Evolutionary conservation across 2,113 vertebrate genomes (phyloP).

Genomic region (Pristiophorus japonicus): DNA sequence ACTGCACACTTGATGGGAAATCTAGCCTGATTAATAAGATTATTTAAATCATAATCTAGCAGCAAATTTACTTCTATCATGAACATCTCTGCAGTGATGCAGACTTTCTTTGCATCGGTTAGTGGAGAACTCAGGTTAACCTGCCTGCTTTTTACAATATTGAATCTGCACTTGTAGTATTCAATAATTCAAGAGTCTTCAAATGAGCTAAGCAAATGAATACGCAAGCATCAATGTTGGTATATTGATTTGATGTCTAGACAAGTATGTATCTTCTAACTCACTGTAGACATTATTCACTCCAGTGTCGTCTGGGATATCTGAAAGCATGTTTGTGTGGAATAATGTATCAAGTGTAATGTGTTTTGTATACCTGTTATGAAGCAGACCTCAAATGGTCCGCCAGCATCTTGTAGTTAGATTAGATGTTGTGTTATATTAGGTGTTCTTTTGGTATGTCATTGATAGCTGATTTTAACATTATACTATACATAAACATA

Average conservation of each 20-base stretch:
- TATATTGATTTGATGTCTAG: conserved; percentile 80
- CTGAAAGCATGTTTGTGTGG: conserved; percentile 4
- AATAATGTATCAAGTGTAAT: conserved; percentile 1
- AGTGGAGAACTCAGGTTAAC: not conserved
- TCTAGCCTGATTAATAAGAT: not conserved
- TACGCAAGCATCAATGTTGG: conserved; percentile 56
- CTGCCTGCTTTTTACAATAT: not conserved
- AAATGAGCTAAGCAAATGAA: conserved; percentile 64
- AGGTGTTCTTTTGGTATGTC: not conserved
- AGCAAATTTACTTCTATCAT: not conserved
- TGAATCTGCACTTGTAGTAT: not conserved
- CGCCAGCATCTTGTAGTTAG: not conserved
- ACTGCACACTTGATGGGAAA: not conserved
- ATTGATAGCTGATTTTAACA: not conserved
- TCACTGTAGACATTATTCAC: conserved; percentile 67
- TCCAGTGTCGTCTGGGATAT: conserved; percentile 47
- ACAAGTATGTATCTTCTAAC: conserved; percentile 85
- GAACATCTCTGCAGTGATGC: not conserved
- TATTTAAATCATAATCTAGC: not conserved
- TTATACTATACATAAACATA: not conserved
- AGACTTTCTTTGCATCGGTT: not conserved
- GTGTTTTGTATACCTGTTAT: not conserved
- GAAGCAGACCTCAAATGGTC: not conserved
- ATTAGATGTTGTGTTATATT: not conserved
- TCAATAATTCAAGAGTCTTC: conserved; percentile 43